Evolutionary conservation across 2,797 vertebrate species (phyloP), one percentile per base, ranked within the genome.

Genomic region (Hydrolagus colliei): DNA sequence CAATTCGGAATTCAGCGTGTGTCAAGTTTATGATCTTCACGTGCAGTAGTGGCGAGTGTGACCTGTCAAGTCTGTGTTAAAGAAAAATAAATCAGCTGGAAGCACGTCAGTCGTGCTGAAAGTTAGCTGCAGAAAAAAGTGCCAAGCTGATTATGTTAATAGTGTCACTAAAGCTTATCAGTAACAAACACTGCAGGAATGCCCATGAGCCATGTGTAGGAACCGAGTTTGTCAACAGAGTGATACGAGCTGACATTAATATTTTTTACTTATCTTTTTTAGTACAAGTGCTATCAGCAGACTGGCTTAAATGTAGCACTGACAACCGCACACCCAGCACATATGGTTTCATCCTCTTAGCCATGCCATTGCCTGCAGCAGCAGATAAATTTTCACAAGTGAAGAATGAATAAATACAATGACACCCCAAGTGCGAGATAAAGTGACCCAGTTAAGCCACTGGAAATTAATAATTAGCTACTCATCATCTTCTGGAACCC

Each of bases 221-320:
- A 86, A 88, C 87, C 86, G 41, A 86, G 87, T 88, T 63, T 88
- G 59, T 87, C 86, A 82, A 82, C 68, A 35, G 65, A 20, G 32
- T 88, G 86, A 85, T 65, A 0, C 0, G 59, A 22, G 71, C 52
- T 89, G 88, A 88, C 88, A 89, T 91, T 89, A 91, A 92, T 90
- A 91, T 92, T 90, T 90, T 87, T 90, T 87, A 91, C 91, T 91
- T 91, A 91, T 92, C 32, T 67, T 84, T 35, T 71, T 13, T 68
- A 82, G 14, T 32, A 35, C 79, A n/a, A 68, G 10, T 84, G 32
- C 32, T 9, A 71, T 84, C 41, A n/a, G 18, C 61, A n/a, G 16
- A 41, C 18, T 68, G 65, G 41, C 3, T 84, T 52, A 63, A 27
- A 79, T 65, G 65, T 63, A 59, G 52, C 10, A n/a, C 12, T 77